A percentile compares a stretch with the other conserved stretches of the same genome.
Evolutionary conservation across 2,888 invertebrate species (phyloP).

Genomic region (Neocrepidodera transversa): DNA sequence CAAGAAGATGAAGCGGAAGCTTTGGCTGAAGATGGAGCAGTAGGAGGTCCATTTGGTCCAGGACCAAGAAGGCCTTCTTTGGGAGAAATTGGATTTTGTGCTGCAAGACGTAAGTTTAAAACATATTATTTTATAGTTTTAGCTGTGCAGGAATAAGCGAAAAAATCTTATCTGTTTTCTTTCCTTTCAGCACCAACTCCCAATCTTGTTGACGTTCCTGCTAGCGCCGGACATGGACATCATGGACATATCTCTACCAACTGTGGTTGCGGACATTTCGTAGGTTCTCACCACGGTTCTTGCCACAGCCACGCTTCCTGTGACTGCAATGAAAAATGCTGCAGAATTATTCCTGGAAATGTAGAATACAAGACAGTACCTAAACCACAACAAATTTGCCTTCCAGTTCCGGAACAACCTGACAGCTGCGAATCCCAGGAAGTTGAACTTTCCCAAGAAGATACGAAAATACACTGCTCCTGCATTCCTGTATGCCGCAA

Average conservation of each 20-base stretch:
- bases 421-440: constrained; percentile 38
- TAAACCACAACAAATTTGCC: constrained; percentile 32
- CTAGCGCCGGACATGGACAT: neutral
- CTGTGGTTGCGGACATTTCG: constrained; percentile 9
- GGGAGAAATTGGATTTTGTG: constrained; percentile 60
- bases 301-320: neutral
- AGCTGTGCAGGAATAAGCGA: too few relatives aligned
- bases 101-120: constrained; percentile 54
- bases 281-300: neutral
- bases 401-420: constrained; percentile 22
- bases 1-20: constrained; percentile 42
- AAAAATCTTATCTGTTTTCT: too few relatives aligned
- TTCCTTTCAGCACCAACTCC: constrained; percentile 39
- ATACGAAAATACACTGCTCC: constrained; percentile 7
- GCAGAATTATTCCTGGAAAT: constrained; percentile 46
- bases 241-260: neutral
- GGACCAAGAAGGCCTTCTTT: constrained; percentile 53
- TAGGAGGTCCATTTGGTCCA: neutral
- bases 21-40: constrained; percentile 21
- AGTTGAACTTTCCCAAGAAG: constrained; percentile 20
- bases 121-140: too few relatives aligned
- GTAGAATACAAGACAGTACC: constrained; percentile 46
- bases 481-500: constrained; percentile 28
- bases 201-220: constrained; percentile 42
- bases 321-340: constrained; percentile 11